A percentile compares a stretch with the other conserved stretches of the same genome.
Conservation (phyloP, 2,113 vertebrate species). For the Alethe diademata region DNA sequence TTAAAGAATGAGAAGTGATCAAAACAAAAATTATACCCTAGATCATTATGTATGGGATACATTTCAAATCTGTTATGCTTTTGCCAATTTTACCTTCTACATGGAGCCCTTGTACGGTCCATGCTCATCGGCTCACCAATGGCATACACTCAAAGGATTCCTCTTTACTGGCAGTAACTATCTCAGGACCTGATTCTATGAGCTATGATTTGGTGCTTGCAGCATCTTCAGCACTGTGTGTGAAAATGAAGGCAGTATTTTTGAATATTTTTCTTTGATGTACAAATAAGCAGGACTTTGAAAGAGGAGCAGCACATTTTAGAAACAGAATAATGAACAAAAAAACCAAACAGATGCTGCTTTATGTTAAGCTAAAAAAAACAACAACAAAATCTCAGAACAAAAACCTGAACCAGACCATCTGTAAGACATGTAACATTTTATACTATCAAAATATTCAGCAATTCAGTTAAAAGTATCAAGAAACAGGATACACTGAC, state of each 20-base stretch:
- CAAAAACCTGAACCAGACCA: conserved; percentile 70
- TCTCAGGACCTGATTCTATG: conserved; percentile 98
- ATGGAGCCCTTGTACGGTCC: conserved; percentile 97
- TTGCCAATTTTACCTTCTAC: conserved; percentile 95
- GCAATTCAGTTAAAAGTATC: conserved; percentile 69
- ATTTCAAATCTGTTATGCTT: conserved; percentile 80
- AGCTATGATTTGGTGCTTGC: conserved; percentile 94
- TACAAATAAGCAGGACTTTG: conserved; percentile 81
- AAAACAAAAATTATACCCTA: conserved; percentile 79
- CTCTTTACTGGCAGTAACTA: conserved; percentile 97
- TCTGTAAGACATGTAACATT: conserved; percentile 76
- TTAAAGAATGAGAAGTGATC: conserved; percentile 80
- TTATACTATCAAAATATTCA: conserved; percentile 76
- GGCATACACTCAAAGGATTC: conserved; percentile 98
- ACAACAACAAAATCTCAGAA: conserved; percentile 27
- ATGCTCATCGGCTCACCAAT: conserved; percentile 95
- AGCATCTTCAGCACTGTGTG: conserved; percentile 99
- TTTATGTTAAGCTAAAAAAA: conserved; percentile 71
- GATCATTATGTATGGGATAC: conserved; percentile 80
- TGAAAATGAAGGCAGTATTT: conserved; percentile 98
- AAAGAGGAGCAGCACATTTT: conserved; percentile 81
- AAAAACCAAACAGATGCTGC: conserved; percentile 75
- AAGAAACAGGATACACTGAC: conserved; percentile 71
- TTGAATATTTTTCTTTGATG: conserved; percentile 81
- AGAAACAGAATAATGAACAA: conserved; percentile 70